phyloP scores from a whole-genome alignment of 2,797 vertebrate species.

The Eulemur mongoz region DNA sequence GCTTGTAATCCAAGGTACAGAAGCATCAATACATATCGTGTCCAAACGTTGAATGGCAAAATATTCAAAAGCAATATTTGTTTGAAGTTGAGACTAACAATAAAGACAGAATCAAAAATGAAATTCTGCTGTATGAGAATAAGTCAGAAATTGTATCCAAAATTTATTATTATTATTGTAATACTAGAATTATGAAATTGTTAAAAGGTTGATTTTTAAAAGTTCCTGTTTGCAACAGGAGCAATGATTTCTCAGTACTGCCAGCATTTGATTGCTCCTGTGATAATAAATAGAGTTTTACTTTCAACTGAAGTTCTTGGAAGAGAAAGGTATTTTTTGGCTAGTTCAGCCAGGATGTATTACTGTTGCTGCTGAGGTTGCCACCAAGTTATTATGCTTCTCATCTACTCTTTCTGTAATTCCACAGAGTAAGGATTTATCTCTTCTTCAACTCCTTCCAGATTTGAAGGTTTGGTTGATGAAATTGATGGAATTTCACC shows the following conservation, averaged over 20 bases:
- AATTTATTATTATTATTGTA: not conserved
- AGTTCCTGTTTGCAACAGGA: not conserved
- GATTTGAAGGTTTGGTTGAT: not conserved
- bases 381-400: not conserved
- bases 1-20: not conserved
- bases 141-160: not conserved
- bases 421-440: not conserved
- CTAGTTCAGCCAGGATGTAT: not conserved
- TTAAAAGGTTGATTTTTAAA: not conserved
- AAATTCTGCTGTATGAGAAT: not conserved
- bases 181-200: not conserved
- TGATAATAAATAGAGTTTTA: not conserved
- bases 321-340: not conserved
- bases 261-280: not conserved
- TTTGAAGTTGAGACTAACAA: not conserved
- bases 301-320: not conserved
- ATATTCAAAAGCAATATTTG: not conserved
- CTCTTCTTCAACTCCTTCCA: not conserved
- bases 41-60: not conserved
- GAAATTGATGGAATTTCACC: not conserved
- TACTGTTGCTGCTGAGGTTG: not conserved
- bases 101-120: not conserved
- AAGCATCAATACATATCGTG: not conserved
- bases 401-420: not conserved
- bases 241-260: not conserved